Evolutionary conservation across 2,797 vertebrate genomes (phyloP).

Genomic region (Luscinia megarhynchos): DNA sequence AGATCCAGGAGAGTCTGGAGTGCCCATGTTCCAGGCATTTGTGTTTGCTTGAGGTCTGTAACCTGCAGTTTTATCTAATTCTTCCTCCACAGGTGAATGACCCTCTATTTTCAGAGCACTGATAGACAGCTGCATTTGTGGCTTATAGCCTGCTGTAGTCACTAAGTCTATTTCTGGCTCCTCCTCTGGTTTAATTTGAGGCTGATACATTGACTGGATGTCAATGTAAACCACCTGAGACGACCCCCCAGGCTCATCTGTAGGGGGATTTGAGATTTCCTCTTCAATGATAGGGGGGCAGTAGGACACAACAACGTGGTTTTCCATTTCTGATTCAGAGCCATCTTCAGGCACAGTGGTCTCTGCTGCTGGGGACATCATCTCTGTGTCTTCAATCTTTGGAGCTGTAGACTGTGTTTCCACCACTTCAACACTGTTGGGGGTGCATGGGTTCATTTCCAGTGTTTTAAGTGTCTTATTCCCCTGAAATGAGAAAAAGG

Average conservation of each 20-base stretch:
- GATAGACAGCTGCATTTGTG: conserved; percentile 77
- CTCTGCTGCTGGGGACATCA: conserved; percentile 69
- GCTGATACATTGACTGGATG: conserved; percentile 88
- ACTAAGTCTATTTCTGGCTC: conserved; percentile 60
- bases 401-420: conserved; percentile 77
- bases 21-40: conserved; percentile 82
- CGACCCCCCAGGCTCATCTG: conserved; percentile 82
- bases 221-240: conserved; percentile 93
- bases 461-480: conserved; percentile 81
- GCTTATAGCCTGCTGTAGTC: conserved; percentile 74
- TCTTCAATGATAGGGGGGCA: conserved; percentile 80
- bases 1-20: conserved; percentile 81
- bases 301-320: conserved; percentile 78
- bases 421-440: conserved; percentile 91
- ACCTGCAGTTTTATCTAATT: conserved; percentile 73
- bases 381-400: conserved; percentile 81
- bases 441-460: conserved; percentile 90
- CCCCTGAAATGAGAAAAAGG: conserved; percentile 67
- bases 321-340: conserved; percentile 75
- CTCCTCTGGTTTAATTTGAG: conserved; percentile 74
- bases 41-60: conserved; percentile 89
- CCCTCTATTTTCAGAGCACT: conserved; percentile 53
- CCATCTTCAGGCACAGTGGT: conserved; percentile 79
- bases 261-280: conserved; percentile 74
- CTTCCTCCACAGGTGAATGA: conserved; percentile 36